Conservation (phyloP, 2,797 vertebrate genomes). For the Phylloscopus collybita region DNA sequence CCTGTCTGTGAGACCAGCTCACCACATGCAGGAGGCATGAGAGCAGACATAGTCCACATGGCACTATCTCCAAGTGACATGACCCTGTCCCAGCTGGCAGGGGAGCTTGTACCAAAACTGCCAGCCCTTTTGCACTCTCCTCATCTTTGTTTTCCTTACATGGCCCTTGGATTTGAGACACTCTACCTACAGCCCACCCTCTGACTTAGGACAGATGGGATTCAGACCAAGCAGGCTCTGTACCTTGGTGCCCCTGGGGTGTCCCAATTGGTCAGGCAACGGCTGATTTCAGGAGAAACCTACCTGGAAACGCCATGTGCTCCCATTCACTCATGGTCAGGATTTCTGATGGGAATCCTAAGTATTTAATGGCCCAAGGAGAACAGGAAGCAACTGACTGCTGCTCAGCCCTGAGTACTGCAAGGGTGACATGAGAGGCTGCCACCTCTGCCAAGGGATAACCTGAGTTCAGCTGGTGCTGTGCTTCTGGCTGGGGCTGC, state of each 20-base stretch:
- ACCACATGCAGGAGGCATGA: not conserved
- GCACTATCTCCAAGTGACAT: not conserved
- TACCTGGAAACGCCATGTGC: not conserved
- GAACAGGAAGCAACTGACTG: not conserved
- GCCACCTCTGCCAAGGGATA: not conserved
- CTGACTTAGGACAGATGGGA: not conserved
- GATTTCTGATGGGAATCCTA: not conserved
- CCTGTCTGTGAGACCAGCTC: not conserved
- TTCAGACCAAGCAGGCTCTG: not conserved
- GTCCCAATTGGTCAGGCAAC: not conserved
- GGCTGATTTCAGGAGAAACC: not conserved
- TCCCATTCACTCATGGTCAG: not conserved
- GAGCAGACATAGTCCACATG: not conserved
- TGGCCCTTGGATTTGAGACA: not conserved
- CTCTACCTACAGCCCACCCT: not conserved
- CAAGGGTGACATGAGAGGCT: not conserved
- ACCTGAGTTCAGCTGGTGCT: not conserved
- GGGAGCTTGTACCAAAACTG: not conserved
- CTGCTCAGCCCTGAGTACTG: accelerated
- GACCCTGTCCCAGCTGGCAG: not conserved
- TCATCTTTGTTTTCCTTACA: not conserved
- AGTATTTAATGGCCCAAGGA: not conserved
- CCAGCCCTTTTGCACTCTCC: not conserved
- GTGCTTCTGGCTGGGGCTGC: not conserved
- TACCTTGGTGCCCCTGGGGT: not conserved